A percentile compares a stretch with the other conserved stretches of the same genome.
Evolutionary conservation across 1,140 invertebrate genomes (phyloP).

Genomic region (Pachypsylla venusta): DNA sequence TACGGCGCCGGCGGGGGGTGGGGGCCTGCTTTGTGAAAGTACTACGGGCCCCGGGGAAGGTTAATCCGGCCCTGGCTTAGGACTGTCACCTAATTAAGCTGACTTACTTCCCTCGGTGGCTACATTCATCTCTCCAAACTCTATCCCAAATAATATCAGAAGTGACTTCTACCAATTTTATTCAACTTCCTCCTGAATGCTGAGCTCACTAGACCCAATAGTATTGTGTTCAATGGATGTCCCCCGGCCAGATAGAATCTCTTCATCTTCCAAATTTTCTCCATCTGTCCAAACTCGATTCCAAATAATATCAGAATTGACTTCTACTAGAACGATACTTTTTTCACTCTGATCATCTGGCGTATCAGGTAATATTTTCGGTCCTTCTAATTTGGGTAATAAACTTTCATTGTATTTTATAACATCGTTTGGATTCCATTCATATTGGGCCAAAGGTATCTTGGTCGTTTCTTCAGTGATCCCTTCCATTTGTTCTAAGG

Average conservation of each 20-base stretch:
- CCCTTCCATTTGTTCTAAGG: background rate
- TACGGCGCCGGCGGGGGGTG: too few relatives aligned
- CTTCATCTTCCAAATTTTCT: slow-evolving; percentile 31
- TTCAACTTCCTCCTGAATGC: too few relatives aligned
- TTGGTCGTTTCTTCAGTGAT: background rate
- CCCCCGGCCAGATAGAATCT: slow-evolving; percentile 21
- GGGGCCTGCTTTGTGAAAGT: too few relatives aligned
- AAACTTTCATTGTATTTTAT: background rate
- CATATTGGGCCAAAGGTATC: background rate
- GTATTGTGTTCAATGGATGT: too few relatives aligned
- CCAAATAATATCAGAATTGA: background rate
- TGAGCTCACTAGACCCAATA: too few relatives aligned
- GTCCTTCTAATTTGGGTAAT: background rate
- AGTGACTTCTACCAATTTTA: background rate
- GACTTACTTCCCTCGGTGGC: too few relatives aligned
- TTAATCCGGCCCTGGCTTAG: too few relatives aligned
- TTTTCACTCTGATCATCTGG: background rate
- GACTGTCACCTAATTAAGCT: too few relatives aligned
- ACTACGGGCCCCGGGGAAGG: too few relatives aligned
- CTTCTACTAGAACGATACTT: background rate
- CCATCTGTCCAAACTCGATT: slow-evolving; percentile 18
- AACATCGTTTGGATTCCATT: background rate
- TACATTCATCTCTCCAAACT: slow-evolving; percentile 20
- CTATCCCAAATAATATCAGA: background rate
- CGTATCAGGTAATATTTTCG: background rate